Evolutionary conservation across 2,888 invertebrate species (phyloP), one percentile per base, ranked within the genome.

Genomic region (Drosophila macrospina): DNA sequence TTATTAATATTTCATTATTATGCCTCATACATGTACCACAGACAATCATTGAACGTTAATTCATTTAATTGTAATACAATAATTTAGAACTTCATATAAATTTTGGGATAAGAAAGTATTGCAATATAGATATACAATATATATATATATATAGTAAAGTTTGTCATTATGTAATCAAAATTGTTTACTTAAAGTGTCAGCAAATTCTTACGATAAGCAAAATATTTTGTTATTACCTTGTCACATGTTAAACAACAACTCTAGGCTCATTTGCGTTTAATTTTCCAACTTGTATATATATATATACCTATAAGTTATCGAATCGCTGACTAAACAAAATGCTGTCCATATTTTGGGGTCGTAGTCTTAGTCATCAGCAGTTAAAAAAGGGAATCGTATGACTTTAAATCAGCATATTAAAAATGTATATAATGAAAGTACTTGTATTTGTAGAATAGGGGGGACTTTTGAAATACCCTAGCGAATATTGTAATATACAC

Each of bases 1-100:
- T 41, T 26, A 57, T 63, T 48, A 44, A 59, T 50, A 42, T 30
- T 24, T 54, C 72, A 73, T 72, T 73, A 45, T 41, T 52, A 65
- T 52, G 15, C 7, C 11, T 36, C 56, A 60, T 48, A 34, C 34
- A 47, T 55, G 32, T 36, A 37, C 5, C 13, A 36, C 15, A 37
- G 8, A 20, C 13, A 68, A 39, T 26, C 52, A 69, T 65, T 15
- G n/a, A 56, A 52, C 26, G 60, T 54, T 30, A 37, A 2, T 16
- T 20, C 47, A 41, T n/a, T 34, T 54, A 5, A 41, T 41, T 41
- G 20, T 20, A 41, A 10, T 41, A 20, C 20, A 1, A 20, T 20
- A 20, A 20, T 20, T 20, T 20, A 20, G 1, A 20, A 3, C 20
- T 20, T 20, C 20, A 20, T 20, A 3, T 20, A 3, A 2, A 20